Base-by-base conservation (phyloP, 2,113 vertebrate species). In the Aplodontia rufa region DNA sequence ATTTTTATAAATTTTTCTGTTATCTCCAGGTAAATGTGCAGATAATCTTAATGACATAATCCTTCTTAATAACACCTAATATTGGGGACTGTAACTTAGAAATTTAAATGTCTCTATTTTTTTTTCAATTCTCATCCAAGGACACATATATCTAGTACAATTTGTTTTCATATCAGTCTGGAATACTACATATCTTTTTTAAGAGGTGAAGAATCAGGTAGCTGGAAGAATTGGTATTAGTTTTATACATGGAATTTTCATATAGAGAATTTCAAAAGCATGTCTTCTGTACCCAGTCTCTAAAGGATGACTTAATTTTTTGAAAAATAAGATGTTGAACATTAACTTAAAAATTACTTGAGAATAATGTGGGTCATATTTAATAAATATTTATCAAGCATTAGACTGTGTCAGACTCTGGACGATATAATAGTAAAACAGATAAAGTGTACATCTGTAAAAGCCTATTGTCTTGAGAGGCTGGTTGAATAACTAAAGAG, bases 1-100 rank as follows among this genome's bases (percentile, higher is more conserved):
- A 32, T 90, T 91, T 88, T 32, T 24, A n/a, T 49, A 24, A 45
- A 42, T 81, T 84, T 94, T 85, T 89, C 86, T n/a, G 80, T 90
- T 86, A 16, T 79, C 20, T 82, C 14, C 10, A n/a, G 30, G 51
- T 6, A 1, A 81, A 72, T 71, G 14, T 71, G 9, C 35, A 94
- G 51, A 32, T 81, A 68, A 81, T 66, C 12, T 19, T 91, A 79
- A 91, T 26, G 11, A 60, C 22, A 60, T 60, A 60, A 60, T 60
- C 24, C 55, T 24, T 71, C 12, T 14, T 91, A 78, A 91, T 24
- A 71, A 35, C 72, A 37, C n/a, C 24, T 83, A 91, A 71, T 60
- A 51, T 42, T 60, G 5, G 93, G n/a, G 62, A 93, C 3, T 55
- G 53, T 72, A 69, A 96, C 24, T 42, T 11, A 87, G 64, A 30